Evolutionary conservation across 2,113 vertebrate genomes (phyloP).

Genomic region (Patagioenas fasciata): DNA sequence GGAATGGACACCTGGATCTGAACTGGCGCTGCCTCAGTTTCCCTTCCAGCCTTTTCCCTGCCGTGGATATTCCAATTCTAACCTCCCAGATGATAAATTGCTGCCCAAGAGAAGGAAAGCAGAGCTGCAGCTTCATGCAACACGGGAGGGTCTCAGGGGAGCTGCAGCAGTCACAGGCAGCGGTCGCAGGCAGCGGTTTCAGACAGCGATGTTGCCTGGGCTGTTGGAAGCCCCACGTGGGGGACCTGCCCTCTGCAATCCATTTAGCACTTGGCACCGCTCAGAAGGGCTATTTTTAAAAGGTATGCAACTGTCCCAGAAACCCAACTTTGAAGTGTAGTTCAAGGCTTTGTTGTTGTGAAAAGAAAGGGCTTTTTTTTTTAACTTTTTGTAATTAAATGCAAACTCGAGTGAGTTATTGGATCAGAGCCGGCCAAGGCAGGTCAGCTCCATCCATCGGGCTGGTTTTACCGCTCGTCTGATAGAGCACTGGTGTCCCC

Average conservation of each 20-base stretch:
- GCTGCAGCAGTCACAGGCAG: background rate
- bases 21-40: background rate
- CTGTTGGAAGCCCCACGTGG: background rate
- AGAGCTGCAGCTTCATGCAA: background rate
- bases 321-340: slow-evolving; percentile 54
- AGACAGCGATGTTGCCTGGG: background rate
- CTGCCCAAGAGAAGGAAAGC: background rate
- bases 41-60: background rate
- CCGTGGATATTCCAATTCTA: accelerated
- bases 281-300: slow-evolving; percentile 52
- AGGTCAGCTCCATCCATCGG: background rate
- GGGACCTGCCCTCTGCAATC: slow-evolving; percentile 53
- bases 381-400: background rate
- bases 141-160: background rate
- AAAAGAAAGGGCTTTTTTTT: slow-evolving; percentile 6
- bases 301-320: slow-evolving; percentile 52
- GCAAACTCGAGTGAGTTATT: background rate
- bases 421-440: background rate
- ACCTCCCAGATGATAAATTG: background rate
- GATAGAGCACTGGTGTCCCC: background rate
- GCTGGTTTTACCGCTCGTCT: background rate
- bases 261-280: slow-evolving; percentile 37
- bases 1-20: background rate
- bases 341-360: slow-evolving; percentile 54
- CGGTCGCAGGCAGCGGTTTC: no score